Percentiles rank a stretch among this genome's conserved stretches.
Conservation (phyloP, 2,113 vertebrate species). For the Rhea americana region DNA sequence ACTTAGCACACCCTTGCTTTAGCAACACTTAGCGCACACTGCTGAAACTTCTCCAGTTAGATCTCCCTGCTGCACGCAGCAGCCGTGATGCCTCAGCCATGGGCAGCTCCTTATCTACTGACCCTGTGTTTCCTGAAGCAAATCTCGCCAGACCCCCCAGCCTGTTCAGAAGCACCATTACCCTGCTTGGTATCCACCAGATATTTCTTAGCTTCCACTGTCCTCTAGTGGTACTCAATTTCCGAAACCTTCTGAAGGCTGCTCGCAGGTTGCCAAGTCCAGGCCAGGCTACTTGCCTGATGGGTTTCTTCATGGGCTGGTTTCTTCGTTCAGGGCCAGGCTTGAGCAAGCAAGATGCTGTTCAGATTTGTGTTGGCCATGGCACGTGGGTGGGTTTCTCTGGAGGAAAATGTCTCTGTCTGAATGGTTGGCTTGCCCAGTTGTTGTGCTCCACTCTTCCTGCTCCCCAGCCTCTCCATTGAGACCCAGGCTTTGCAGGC, state of each 20-base stretch:
- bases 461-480: fast-evolving
- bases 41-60: background rate
- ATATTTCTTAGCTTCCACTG: conserved; percentile 20
- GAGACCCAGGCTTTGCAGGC: background rate
- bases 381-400: background rate
- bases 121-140: background rate
- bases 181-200: background rate
- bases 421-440: background rate
- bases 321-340: too few relatives aligned
- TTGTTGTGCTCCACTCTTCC: background rate
- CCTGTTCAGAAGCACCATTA: fast-evolving
- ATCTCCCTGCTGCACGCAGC: background rate
- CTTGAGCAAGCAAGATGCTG: background rate
- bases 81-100: background rate
- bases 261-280: fast-evolving
- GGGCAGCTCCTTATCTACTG: background rate
- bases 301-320: fast-evolving
- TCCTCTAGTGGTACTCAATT: background rate
- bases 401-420: background rate
- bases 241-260: background rate
- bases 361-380: background rate
- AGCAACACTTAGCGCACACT: background rate
- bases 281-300: fast-evolving
- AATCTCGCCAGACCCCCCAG: background rate
- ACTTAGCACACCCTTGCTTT: background rate